Percentiles rank a stretch among this genome's conserved stretches.
phyloP scores from a whole-genome alignment of 2,113 vertebrate species.

The Hirundichthys speculiger region DNA sequence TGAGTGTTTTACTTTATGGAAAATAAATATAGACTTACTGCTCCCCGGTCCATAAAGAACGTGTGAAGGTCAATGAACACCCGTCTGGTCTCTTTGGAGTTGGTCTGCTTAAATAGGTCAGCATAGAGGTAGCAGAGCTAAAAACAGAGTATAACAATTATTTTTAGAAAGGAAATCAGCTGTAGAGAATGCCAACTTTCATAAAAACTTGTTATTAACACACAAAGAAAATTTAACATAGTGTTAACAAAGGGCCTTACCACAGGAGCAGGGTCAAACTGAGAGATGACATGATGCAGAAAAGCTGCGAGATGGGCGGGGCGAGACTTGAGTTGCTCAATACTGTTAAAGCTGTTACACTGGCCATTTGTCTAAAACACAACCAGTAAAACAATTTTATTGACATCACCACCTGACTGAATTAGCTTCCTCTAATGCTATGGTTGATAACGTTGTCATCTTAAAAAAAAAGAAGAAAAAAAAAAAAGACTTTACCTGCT shows the following conservation, averaged over 20 bases:
- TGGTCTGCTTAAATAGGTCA: conserved; percentile 96
- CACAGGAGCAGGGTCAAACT: conserved; percentile 95
- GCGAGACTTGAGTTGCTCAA: conserved; percentile 93
- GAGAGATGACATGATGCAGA: conserved; percentile 95
- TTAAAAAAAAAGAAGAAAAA: neutral
- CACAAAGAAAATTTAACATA: neutral
- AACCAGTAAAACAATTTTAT: conserved; percentile 5
- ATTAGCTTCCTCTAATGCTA: neutral
- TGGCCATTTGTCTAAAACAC: conserved; percentile 90
- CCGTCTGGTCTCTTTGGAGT: conserved; percentile 96
- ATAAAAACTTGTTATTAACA: neutral
- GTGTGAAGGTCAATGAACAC: conserved; percentile 92
- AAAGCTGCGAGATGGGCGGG: conserved; percentile 96
- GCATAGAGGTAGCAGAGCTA: conserved; percentile 97
- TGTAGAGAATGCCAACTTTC: neutral
- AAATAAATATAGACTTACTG: conserved; percentile 81
- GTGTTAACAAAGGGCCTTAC: conserved; percentile 73
- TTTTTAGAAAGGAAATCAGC: neutral
- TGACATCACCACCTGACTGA: neutral
- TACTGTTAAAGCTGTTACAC: conserved; percentile 95
- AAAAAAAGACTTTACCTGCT: conserved; percentile 83
- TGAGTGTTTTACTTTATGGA: neutral
- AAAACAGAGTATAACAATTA: neutral
- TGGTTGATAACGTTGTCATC: too few species aligned
- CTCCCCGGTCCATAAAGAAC: conserved; percentile 92